Conservation (phyloP, 2,888 invertebrate genomes). For the Limenitis arthemis region DNA sequence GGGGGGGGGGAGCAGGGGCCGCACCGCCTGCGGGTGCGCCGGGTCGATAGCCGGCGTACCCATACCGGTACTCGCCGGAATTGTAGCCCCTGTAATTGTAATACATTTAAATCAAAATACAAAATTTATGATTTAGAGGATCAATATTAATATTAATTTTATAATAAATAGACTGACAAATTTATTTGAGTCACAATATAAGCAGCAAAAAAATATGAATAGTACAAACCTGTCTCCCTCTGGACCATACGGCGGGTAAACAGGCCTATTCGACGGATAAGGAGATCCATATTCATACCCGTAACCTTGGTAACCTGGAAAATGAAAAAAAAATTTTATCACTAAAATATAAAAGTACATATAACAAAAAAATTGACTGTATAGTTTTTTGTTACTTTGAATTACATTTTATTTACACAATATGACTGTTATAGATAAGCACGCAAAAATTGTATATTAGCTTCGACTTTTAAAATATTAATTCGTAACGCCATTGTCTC, state of each 20-base stretch:
- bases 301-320: constrained; percentile 74
- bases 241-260: constrained; percentile 84
- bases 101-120: background rate
- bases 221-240: constrained; percentile 75
- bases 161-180: background rate
- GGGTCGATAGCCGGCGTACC: constrained; percentile 42
- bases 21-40: constrained; percentile 39
- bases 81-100: constrained; percentile 43
- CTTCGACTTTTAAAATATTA: too few relatives aligned
- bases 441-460: too few relatives aligned
- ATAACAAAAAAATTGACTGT: too few relatives aligned
- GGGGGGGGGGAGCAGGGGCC: constrained; percentile 40
- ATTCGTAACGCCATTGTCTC: too few relatives aligned
- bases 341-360: background rate
- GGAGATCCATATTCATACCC: constrained; percentile 79
- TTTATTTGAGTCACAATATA: background rate
- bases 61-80: constrained; percentile 45
- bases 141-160: background rate
- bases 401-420: too few relatives aligned
- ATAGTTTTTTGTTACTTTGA: too few relatives aligned
- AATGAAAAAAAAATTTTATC: background rate
- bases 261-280: constrained; percentile 82
- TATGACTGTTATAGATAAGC: too few relatives aligned
- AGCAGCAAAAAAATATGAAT: background rate
- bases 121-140: background rate